phyloP scores from a whole-genome alignment of 2,888 invertebrate genomes.

The Frankliniella intonsa region DNA sequence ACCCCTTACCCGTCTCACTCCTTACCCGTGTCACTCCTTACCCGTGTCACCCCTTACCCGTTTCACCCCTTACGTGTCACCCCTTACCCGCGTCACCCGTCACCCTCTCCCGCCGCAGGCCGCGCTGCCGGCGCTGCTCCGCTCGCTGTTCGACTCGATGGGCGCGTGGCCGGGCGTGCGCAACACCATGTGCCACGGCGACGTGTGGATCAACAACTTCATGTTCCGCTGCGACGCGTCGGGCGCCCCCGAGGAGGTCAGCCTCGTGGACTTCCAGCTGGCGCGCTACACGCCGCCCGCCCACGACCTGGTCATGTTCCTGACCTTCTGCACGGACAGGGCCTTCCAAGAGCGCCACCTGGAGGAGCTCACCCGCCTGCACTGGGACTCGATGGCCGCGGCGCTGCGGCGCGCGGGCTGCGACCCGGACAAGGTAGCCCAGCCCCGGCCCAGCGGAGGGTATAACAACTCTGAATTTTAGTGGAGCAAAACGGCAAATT shows the following conservation, averaged over 20 bases:
- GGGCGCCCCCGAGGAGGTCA: conserved; percentile 52
- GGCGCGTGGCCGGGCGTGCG: neutral
- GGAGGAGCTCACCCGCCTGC: neutral
- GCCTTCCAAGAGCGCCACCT: neutral
- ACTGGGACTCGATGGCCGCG: neutral
- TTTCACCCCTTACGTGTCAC: no score
- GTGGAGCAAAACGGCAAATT: no score
- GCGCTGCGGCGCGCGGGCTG: conserved; percentile 7
- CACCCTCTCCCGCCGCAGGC: neutral
- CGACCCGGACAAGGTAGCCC: neutral
- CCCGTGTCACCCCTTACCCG: no score
- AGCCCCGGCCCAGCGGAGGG: no score
- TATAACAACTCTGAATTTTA: no score
- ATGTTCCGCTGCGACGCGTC: conserved; percentile 39
- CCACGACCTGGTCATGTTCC: conserved; percentile 56
- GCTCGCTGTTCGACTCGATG: neutral
- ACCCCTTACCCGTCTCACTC: no score
- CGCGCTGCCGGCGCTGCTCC: neutral
- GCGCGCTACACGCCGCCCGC: conserved; percentile 61
- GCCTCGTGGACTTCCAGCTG: conserved; percentile 67
- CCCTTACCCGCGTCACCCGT: no score
- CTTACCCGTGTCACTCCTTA: no score
- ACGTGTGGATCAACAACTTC: conserved; percentile 30
- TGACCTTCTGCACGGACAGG: conserved; percentile 39
- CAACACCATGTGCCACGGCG: conserved; percentile 29